Evolutionary conservation across 30 jellyfish, hydroid and myxozoan genomes (phyloP), one percentile per base, ranked within the genome.

Genomic region (Rhopilema esculentum): DNA sequence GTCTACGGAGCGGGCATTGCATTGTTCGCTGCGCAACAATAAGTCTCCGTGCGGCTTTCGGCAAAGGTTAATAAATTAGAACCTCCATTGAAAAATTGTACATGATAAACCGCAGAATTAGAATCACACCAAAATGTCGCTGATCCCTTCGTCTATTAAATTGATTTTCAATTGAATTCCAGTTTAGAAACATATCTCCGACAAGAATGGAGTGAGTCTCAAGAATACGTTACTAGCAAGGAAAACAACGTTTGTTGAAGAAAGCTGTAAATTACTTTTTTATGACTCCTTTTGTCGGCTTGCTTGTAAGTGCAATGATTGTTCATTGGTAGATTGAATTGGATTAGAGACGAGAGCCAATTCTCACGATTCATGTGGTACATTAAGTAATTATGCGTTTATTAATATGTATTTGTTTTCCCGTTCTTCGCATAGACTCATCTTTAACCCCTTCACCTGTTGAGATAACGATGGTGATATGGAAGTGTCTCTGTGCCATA

Each of bases 31-130:
- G 57, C 12, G 57, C 57, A 40, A 71, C 82, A 71, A 71, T 1
- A 18, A 71, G 82, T 27, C 82, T 71, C 82, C 82, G 40, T 25
- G 66, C 64, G 82, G 82, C 82, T 71, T 27, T 71, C 82, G 82
- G 82, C 66, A 6, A 1, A 18, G 40, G 66, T 71, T 71, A 30
- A 71, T 71, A 22, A 71, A 71, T 71, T 71, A 71, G 82, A 22
- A 7, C 64, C 82, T 71, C 49, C 49, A 62, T 71, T 29, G 30
- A 19, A 27, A 29, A 71, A 65, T 12, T 1, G 64, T 25, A 65
- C 27, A 8, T 71, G 82, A 71, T 29, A 53, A 19, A 71, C 82
- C 82, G 29, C 82, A 71, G 66, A 71, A 62, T 24, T 27, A 26
- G 49, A 24, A 62, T 24, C 82, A 30, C 49, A 71, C 66, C 66